These are phyloP conservation scores for Salvelinus sp. DNA, from an alignment of 2,113 vertebrate species.

Conservation along the genomic window DNA sequence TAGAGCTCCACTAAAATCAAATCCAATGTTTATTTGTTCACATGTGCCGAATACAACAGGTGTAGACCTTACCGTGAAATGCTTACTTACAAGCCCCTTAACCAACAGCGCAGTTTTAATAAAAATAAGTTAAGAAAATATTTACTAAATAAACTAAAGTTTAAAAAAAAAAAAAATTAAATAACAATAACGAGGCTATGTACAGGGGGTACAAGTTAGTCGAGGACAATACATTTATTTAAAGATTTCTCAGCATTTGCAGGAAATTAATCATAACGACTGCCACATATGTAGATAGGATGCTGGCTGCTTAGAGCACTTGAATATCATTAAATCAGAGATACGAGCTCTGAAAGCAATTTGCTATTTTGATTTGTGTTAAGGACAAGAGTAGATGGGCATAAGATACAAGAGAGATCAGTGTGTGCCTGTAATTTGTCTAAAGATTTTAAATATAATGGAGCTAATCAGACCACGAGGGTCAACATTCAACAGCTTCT, in stretches of 20 bases:
- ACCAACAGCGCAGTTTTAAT: too few species aligned
- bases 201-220: too few species aligned
- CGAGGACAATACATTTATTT: neutral
- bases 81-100: too few species aligned
- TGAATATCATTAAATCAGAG: conserved; percentile 13
- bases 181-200: too few species aligned
- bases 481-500: neutral
- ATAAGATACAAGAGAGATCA: conserved; percentile 1
- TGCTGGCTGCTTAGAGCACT: neutral
- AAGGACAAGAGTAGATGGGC: neutral
- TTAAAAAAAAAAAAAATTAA: too few species aligned
- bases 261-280: neutral
- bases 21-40: too few species aligned
- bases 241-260: neutral
- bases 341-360: neutral
- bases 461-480: neutral
- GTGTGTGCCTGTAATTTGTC: neutral
- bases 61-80: too few species aligned
- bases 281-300: neutral
- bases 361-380: neutral
- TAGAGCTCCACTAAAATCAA: too few species aligned
- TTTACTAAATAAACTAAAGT: too few species aligned
- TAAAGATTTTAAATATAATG: neutral
- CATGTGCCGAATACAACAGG: too few species aligned
- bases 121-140: too few species aligned